Evolutionary conservation across 1,140 invertebrate species (phyloP).

Genomic region (Nomia melanderi): DNA sequence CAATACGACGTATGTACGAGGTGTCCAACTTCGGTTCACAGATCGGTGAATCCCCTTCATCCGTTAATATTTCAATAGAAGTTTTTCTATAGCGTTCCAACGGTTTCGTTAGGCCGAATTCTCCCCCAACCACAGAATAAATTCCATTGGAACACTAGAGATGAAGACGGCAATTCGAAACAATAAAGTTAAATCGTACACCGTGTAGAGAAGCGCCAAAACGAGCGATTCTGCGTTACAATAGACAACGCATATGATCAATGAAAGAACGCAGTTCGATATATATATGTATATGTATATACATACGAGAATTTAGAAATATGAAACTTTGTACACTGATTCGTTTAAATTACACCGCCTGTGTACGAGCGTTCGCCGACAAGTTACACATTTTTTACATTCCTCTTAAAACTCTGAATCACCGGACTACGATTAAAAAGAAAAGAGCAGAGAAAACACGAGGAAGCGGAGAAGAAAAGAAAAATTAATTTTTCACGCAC

Average conservation of each 20-base stretch:
- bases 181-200: too few relatives aligned
- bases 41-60: too few relatives aligned
- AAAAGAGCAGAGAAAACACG: background rate
- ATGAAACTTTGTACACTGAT: conserved; percentile 53
- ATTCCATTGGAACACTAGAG: too few relatives aligned
- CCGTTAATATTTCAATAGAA: too few relatives aligned
- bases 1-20: too few relatives aligned
- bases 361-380: conserved; percentile 27
- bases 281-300: conserved; percentile 49
- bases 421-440: conserved; percentile 12
- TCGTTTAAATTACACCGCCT: conserved; percentile 34
- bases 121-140: too few relatives aligned
- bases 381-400: conserved; percentile 23
- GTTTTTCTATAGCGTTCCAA: too few relatives aligned
- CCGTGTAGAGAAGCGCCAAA: too few relatives aligned
- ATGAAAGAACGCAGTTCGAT: conserved; percentile 26
- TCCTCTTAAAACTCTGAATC: conserved; percentile 11
- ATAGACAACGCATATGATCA: conserved; percentile 12
- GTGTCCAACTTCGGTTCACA: too few relatives aligned
- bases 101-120: too few relatives aligned
- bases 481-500: conserved; percentile 3
- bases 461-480: background rate
- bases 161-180: too few relatives aligned
- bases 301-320: conserved; percentile 42
- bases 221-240: conserved; percentile 7